Evolutionary conservation across 2,113 vertebrate species (phyloP).

Genomic region (Pipa parva): DNA sequence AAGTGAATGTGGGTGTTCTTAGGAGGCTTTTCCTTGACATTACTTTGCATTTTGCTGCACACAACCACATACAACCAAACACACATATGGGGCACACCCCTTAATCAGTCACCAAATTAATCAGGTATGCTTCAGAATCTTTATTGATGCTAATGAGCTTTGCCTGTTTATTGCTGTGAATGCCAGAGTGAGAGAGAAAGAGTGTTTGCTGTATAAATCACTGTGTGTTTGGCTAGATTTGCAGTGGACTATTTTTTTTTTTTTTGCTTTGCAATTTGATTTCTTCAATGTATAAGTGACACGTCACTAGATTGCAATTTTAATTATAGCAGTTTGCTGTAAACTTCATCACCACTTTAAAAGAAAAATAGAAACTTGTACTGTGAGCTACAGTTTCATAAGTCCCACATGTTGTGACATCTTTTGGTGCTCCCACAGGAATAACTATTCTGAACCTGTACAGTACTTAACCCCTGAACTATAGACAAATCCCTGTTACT

Average conservation of each 20-base stretch:
- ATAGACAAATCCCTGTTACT: constrained; percentile 24
- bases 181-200: neutral
- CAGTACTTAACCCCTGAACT: constrained; percentile 44
- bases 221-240: neutral
- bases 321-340: constrained; percentile 8
- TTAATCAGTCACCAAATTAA: too few species aligned
- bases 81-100: neutral
- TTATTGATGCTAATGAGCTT: too few species aligned
- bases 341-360: constrained; percentile 21
- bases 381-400: constrained; percentile 40
- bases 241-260: constrained; percentile 27
- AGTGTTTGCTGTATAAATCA: neutral
- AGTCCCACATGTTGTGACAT: constrained; percentile 35
- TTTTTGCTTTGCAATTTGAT: neutral
- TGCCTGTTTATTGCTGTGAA: too few species aligned
- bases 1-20: too few species aligned
- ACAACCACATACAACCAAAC: too few species aligned
- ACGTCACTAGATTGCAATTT: neutral
- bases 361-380: constrained; percentile 28
- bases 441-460: neutral
- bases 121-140: too few species aligned
- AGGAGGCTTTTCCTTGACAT: too few species aligned
- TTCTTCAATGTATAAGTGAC: neutral
- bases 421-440: neutral
- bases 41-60: too few species aligned